Base-by-base conservation (phyloP, 2,797 vertebrate species). In the Staurois parvus region DNA sequence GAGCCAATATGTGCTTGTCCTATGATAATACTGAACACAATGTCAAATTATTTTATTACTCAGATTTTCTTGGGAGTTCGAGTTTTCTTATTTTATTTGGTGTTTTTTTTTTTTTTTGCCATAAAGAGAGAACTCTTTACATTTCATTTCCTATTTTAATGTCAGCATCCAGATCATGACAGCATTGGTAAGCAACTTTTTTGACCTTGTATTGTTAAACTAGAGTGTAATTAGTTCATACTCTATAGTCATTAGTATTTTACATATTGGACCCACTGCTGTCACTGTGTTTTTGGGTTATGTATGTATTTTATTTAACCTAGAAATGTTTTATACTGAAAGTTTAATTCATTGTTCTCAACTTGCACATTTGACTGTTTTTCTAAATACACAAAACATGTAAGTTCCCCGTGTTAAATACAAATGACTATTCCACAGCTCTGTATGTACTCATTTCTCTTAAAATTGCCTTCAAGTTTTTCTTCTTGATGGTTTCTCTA, bases 151-250 rank as follows among this genome's bases (percentile, higher is more conserved):
- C 92, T 93, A 91, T 94, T 94, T 94, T 87, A 87, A 92, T 90
- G 89, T 94, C 91, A 88, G 91, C 93, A 91, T 92, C 90, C 93
- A 93, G 93, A 93, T 84, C 90, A 92, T 94, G 91, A 93, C 89
- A 91, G 89, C 92, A 26, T 92, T 93, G 94, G 94, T 94, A 94
- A 83, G 56, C 32, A 64, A 67, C 37, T 89, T 93, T 91, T 78
- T 92, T 92, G 91, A 88, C 91, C 85, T 91, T 75, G 0, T 91
- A 90, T 40, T 68, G 6, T 26, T 48, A 37, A 59, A 59, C 9
- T 52, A 72, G 21, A 79, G n/a, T 28, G 34, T 32, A 8, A 24
- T 7, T 66, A 7, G 21, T 37, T 64, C 72, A 68, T 68, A 48
- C 72, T 30, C 24, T 32, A 52, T 83, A 76, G 81, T 76, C 59